Evolutionary conservation across 2,113 vertebrate genomes (phyloP).

Genomic region (Thomomys bottae): DNA sequence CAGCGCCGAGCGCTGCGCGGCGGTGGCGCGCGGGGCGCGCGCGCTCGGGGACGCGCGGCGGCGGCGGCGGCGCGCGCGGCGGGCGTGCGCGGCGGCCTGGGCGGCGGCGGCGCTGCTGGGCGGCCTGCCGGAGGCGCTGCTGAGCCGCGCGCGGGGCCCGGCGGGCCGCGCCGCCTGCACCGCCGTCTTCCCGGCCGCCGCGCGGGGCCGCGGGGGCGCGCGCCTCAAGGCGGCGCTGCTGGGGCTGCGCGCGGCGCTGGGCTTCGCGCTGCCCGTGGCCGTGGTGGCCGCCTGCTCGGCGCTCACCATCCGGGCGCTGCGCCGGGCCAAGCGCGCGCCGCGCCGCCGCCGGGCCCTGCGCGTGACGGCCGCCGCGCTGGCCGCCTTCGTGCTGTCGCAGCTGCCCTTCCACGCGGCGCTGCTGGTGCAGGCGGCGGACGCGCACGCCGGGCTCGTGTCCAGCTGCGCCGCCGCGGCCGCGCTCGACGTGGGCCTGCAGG

Average conservation of each 20-base stretch:
- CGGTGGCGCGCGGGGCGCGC: conserved; percentile 88
- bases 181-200: conserved; percentile 80
- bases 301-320: conserved; percentile 90
- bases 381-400: conserved; percentile 91
- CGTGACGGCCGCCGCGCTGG: conserved; percentile 89
- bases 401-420: conserved; percentile 90
- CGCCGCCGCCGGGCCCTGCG: conserved; percentile 93
- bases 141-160: conserved; percentile 81
- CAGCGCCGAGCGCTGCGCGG: conserved; percentile 93
- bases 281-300: conserved; percentile 92
- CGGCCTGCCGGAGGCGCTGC: conserved; percentile 91
- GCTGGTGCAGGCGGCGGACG: conserved; percentile 86
- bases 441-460: conserved; percentile 74
- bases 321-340: conserved; percentile 88
- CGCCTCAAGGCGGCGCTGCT: conserved; percentile 85
- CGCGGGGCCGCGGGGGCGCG: too few relatives aligned
- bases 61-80: conserved; percentile 87
- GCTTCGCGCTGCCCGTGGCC: conserved; percentile 90
- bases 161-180: conserved; percentile 68
- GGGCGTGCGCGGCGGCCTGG: conserved; percentile 89
- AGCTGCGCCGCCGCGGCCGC: conserved; percentile 77
- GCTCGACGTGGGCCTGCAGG: conserved; percentile 87
- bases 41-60: conserved; percentile 87
- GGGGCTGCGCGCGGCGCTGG: conserved; percentile 88
- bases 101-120: conserved; percentile 84